Base-by-base conservation (phyloP, 2,888 invertebrate species). In the Scaptomyza tumidula region DNA sequence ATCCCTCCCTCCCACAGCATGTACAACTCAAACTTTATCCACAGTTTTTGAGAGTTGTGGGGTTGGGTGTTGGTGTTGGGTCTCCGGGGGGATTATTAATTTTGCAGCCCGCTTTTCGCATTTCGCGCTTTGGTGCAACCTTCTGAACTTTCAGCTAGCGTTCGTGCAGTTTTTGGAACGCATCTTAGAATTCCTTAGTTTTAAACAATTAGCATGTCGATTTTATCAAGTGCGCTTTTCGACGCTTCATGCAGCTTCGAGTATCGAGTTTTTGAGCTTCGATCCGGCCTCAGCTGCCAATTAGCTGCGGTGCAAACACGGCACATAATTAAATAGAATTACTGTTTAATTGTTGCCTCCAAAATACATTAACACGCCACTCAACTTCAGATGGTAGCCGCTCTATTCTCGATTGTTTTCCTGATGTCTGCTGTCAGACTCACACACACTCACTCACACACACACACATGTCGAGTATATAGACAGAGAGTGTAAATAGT, bases 281-380 rank as follows among this genome's bases (percentile, higher is more conserved):
- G 3, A 41, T 9, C 41, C 41, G 37, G 48, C 41, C 72, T 78
- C 68, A 29, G 48, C 74, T 80, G 84, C 83, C 70, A 83, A 88
- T 86, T 83, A 74, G 70, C 63, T 43, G 52, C 43, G 43, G 29
- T 27, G 78, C 66, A 63, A 61, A 57, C 65, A 58, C 58, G 55
- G 68, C 58, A 75, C 67, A 83, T 88, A 81, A 84, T 87, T 87
- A 70, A 89, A 71, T 68, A 70, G 69, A 87, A 87, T 81, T 87
- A 81, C 89, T 56, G 59, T 79, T 73, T 81, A 88, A 78, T 81
- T 88, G 77, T 71, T 76, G 65, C 61, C 69, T 48, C 71, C 50
- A 70, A 78, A 75, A 87, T 74, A 71, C 71, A 72, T 78, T 68
- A 86, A 63, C 84, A 74, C 80, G 80, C 71, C 80, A 86, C 56